Evolutionary conservation across 1,140 invertebrate species (phyloP), one percentile per base, ranked within the genome.

Genomic region (Sinonovacula constricta): DNA sequence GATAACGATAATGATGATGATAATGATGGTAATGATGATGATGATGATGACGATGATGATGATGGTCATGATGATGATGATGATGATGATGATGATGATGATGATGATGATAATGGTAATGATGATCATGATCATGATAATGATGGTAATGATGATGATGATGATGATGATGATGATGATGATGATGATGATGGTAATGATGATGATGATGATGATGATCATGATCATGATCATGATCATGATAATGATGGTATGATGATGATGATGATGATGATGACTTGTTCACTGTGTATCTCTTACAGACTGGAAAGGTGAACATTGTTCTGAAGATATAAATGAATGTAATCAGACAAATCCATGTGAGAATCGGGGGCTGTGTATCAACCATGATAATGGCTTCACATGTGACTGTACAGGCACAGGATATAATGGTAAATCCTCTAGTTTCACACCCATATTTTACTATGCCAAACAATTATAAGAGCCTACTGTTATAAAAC

Each of bases 291-390:
- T 39, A 5, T 22, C 36, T 68, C 53, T 62, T 76, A 14, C 57
- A 80, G 77, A 68, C 24, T 82, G 33, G 24, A 51, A 56, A 22
- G 77, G 78, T 2, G 45, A 65, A 15, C 39, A 76, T 2, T 80
- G 78, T 54, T 10, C 22, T 14, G 31, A 24, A 15, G 45, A 78
- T 56, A 74, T 67, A 12, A 45, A 82, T 71, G 71, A 85, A 24
- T 83, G 81, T 57, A 31, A n/a, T 22, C 10, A 5, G 5, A 30
- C 56, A 26, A 34, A 34, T 2, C 69, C 67, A 22, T 83, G 78
- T 78, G 92, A 92, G 30, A 94, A 95, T 74, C 93, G 93, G 1
- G 94, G 94, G 33, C 2, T 3, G 0, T 77, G 74, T 51, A 4
- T 15, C 12, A 74, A 63, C 45, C 3, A 10, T 3, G n/a, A 28